phyloP scores from a whole-genome alignment of 2,888 invertebrate genomes.

The Caenorhabditis sp. region DNA sequence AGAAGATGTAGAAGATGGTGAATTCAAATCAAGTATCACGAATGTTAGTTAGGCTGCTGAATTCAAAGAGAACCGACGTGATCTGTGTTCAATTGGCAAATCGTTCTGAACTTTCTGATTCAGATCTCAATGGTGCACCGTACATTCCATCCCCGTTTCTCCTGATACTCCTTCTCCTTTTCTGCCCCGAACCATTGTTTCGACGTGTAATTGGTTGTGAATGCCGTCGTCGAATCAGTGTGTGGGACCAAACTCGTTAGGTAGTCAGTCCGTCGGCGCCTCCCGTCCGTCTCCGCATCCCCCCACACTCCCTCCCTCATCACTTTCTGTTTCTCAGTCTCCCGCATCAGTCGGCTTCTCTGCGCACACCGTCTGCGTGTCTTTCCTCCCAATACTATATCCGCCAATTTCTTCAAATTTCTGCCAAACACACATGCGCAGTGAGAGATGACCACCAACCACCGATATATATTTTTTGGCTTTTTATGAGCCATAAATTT shows the following conservation, averaged over 20 bases:
- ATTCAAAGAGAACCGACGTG: too few relatives aligned
- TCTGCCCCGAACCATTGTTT: conserved; percentile 23
- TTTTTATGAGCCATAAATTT: conserved; percentile 33
- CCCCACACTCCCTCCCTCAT: conserved; percentile 24
- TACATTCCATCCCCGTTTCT: background rate
- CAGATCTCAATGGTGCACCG: background rate
- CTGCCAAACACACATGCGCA: conserved; percentile 52
- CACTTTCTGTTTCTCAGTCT: conserved; percentile 19
- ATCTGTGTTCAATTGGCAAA: too few relatives aligned
- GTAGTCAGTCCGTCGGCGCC: conserved; percentile 35
- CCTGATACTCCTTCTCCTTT: background rate
- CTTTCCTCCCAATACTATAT: conserved; percentile 3
- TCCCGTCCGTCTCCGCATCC: conserved; percentile 17
- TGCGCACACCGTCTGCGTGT: conserved; percentile 48
- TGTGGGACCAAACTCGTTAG: conserved; percentile 46
- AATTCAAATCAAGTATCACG: too few relatives aligned
- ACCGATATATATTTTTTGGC: conserved; percentile 42
- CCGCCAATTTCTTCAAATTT: conserved; percentile 47
- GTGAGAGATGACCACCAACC: conserved; percentile 54
- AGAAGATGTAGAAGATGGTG: too few relatives aligned
- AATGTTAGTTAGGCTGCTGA: too few relatives aligned
- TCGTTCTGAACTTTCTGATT: background rate
- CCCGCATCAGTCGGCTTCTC: conserved; percentile 28
- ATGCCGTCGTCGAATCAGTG: conserved; percentile 49
- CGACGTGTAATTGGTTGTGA: conserved; percentile 52